A percentile compares a stretch with the other conserved stretches of the same genome.
These are phyloP conservation scores for Arenaria interpres DNA, from an alignment of 2,113 vertebrate genomes.

Conservation along the genomic window DNA sequence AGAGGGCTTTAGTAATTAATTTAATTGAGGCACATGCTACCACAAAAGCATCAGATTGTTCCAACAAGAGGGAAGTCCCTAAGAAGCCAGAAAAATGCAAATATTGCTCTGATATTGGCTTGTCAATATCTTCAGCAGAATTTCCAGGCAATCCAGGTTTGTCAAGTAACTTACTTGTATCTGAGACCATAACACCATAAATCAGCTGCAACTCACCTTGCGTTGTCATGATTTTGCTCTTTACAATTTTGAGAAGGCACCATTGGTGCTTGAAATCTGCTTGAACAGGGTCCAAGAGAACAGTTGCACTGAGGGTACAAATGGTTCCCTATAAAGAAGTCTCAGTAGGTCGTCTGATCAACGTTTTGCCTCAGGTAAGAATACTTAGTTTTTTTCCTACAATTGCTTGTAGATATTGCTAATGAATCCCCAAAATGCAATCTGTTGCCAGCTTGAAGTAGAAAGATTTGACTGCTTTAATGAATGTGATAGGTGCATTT, in stretches of 20 bases:
- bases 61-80: not conserved
- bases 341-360: not conserved
- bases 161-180: not conserved
- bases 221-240: accelerated
- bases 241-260: not conserved
- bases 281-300: not conserved
- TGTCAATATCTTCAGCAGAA: not conserved
- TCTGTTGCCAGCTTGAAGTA: not conserved
- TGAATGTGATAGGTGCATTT: not conserved
- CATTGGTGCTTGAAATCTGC: not conserved
- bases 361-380: not conserved
- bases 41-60: not conserved
- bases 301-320: not conserved
- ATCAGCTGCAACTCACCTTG: not conserved
- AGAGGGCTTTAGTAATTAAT: not conserved
- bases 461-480: not conserved
- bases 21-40: not conserved
- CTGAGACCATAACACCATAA: not conserved
- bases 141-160: not conserved
- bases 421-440: not conserved
- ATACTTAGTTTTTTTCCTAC: not conserved
- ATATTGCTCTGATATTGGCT: not conserved
- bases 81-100: not conserved
- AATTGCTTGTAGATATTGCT: not conserved
- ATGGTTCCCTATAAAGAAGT: not conserved